Evolutionary conservation across 2,113 vertebrate species (phyloP).

Genomic region (Turnix velox): DNA sequence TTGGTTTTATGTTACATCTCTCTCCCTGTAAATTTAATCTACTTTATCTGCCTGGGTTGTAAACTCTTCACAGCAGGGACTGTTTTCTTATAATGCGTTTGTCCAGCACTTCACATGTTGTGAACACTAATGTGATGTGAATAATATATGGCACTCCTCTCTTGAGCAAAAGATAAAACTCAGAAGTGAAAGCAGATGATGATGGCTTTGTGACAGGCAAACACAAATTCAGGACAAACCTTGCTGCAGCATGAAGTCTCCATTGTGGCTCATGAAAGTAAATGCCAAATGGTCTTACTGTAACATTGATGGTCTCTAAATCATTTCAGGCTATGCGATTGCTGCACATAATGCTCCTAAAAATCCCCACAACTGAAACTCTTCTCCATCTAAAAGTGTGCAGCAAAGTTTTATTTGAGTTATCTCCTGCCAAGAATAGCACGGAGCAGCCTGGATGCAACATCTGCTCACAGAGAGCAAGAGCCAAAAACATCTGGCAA

Average conservation of each 20-base stretch:
- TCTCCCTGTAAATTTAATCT: not conserved
- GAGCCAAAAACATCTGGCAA: constrained; percentile 53
- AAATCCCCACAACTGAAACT: not conserved
- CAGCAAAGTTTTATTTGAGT: constrained; percentile 1
- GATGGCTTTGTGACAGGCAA: constrained; percentile 29
- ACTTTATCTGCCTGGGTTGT: not conserved
- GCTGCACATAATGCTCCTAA: constrained; percentile 1
- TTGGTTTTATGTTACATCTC: not conserved
- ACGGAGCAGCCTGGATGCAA: not conserved
- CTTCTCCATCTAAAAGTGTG: not conserved
- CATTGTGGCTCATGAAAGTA: constrained; percentile 49
- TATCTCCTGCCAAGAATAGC: constrained; percentile 38
- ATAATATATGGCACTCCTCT: constrained; percentile 31
- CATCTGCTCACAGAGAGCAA: constrained; percentile 48
- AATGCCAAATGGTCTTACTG: constrained; percentile 23
- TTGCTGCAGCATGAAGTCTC: constrained; percentile 43
- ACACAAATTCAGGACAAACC: constrained; percentile 2
- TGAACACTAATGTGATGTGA: constrained; percentile 34
- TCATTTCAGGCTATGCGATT: constrained; percentile 24
- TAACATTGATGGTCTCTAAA: constrained; percentile 39
- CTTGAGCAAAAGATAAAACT: not conserved
- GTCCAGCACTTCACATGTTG: constrained; percentile 39
- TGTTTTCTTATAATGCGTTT: constrained; percentile 17
- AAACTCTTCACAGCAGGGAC: constrained; percentile 32
- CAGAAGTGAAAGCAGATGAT: not conserved